phyloP scores from a whole-genome alignment of 1,140 invertebrate species.

The Penaeus indicus region DNA sequence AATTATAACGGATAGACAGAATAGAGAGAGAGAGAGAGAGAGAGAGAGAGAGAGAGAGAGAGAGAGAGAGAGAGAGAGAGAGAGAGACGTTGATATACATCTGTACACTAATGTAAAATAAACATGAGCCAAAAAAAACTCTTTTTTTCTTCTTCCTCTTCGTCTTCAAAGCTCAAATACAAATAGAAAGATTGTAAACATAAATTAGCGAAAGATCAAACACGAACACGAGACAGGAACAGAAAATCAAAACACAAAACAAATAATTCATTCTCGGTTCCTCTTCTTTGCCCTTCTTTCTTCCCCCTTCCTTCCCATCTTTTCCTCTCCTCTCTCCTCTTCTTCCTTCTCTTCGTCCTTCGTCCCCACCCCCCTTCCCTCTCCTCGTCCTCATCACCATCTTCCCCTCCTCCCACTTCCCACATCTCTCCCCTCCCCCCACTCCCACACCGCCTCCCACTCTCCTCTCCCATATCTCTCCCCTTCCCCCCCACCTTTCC shows the following conservation, averaged over 20 bases:
- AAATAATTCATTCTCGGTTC: conserved; percentile 1
- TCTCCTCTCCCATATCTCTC: neutral
- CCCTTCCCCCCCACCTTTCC: neutral
- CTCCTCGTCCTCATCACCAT: neutral
- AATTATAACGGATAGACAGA: no score
- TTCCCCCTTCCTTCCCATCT: neutral
- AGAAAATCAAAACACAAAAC: neutral
- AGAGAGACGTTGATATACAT: no score
- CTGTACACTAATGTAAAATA: no score
- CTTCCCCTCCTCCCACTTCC: neutral
- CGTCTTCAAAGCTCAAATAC: no score
- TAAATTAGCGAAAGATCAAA: no score
- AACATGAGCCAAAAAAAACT: no score
- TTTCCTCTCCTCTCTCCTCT: neutral
- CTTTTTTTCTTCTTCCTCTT: no score
- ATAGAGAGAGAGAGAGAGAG: no score
- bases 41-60: no score
- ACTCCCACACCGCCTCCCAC: neutral
- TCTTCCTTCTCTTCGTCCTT: neutral
- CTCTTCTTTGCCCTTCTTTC: conserved; percentile 11
- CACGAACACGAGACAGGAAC: no score
- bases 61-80: no score
- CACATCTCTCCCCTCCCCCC: neutral
- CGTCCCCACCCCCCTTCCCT: neutral
- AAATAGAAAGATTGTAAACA: no score